Evolutionary conservation across 2,888 invertebrate genomes (phyloP), one percentile per base, ranked within the genome.

Genomic region (Notodonta dromedarius): DNA sequence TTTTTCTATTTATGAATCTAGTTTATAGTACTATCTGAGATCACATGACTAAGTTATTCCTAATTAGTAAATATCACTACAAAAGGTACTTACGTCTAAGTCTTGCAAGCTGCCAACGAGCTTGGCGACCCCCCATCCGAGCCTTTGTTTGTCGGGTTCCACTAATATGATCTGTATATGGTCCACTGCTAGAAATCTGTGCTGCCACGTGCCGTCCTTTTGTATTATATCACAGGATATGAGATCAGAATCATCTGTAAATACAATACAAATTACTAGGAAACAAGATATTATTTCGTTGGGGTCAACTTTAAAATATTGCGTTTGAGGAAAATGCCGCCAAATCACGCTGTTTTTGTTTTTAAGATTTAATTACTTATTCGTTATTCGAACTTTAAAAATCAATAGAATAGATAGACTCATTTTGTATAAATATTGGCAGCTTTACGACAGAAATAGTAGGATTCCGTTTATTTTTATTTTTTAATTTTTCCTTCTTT

Each of bases 101-200:
- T 99, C 99, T 94, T 99, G 96, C 52, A 99, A 91, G 81, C 98
- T 98, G 32, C 99, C 99, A 0, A 99, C 99, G 71, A 99, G 96
- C 87, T 98, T 98, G 0, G 99, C 99, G 4, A 99, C 97, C 14
- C 99, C 99, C 98, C 99, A 99, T 0, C 99, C 99, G 35, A 99
- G 94, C 62, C 97, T 95, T 79, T 97, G 97, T 53, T 97, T 96
- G 84, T 99, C 99, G 0, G 99, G 99, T 83, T 99, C 99, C 0
- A 99, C 99, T 13, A 99, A 94, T 69, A 99, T 99, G 71, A 99
- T 94, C 87, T 99, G 99, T 57, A 98, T 95, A 24, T 97, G 95
- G 86, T 99, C 99, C 53, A 99, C 99, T 0, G 99, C 99, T 57
- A 99, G 93, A 87, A 99, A 99, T n/a, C 99, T 94, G 52, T 98